phyloP scores from a whole-genome alignment of 1,140 invertebrate species.

The Euwallacea similis region DNA sequence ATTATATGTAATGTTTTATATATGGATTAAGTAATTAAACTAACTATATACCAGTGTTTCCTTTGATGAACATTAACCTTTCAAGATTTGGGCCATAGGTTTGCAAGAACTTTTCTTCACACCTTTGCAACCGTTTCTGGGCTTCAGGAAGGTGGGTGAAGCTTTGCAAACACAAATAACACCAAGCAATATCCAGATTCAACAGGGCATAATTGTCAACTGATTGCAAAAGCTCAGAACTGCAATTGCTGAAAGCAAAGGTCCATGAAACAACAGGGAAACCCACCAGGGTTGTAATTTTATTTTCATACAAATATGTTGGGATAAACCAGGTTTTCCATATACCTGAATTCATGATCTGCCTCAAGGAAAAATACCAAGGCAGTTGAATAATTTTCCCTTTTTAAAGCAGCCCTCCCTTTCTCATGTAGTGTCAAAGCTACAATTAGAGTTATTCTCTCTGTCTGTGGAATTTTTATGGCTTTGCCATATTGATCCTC shows the following conservation, averaged over 20 bases:
- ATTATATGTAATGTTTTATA: background rate
- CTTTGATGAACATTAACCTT: constrained; percentile 70
- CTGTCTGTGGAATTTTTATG: constrained; percentile 66
- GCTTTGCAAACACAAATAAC: constrained; percentile 74
- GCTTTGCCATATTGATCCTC: constrained; percentile 77
- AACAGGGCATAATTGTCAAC: constrained; percentile 83
- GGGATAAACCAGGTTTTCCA: background rate
- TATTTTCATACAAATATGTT: background rate
- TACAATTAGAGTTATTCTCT: constrained; percentile 68
- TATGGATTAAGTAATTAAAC: background rate
- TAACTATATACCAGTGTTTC: constrained; percentile 56
- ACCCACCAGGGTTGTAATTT: background rate
- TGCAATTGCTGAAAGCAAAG: constrained; percentile 61
- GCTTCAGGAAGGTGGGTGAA: constrained; percentile 73
- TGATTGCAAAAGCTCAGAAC: constrained; percentile 65
- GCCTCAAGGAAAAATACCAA: constrained; percentile 74
- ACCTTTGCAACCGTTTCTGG: constrained; percentile 63
- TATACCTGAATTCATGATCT: constrained; percentile 70
- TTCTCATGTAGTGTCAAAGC: constrained; percentile 79
- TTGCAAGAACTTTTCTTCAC: constrained; percentile 66
- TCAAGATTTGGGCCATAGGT: constrained; percentile 74
- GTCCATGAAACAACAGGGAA: background rate
- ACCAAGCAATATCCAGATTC: constrained; percentile 83
- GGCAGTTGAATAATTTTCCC: constrained; percentile 67
- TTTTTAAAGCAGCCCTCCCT: constrained; percentile 66